phyloP scores from a whole-genome alignment of 2,797 vertebrate species.

The Pachyuromys duprasi region DNA sequence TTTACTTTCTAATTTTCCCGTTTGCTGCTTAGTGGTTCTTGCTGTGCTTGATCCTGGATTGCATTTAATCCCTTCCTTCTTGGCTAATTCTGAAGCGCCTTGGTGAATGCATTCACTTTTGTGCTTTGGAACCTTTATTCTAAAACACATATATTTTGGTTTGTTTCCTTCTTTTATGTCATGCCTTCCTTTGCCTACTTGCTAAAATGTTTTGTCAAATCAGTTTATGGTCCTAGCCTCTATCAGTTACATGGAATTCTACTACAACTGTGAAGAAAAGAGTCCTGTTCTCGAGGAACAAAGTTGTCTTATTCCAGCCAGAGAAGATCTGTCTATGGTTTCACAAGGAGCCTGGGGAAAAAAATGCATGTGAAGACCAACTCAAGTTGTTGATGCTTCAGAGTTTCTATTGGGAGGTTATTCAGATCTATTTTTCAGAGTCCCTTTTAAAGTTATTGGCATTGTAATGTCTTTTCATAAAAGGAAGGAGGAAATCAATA shows the following conservation, averaged over 20 bases:
- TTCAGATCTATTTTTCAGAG: neutral
- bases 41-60: neutral
- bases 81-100: neutral
- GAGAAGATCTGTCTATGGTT: neutral
- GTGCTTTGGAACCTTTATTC: slow-evolving; percentile 11
- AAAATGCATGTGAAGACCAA: neutral
- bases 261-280: neutral
- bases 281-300: neutral
- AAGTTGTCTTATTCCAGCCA: neutral
- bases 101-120: neutral
- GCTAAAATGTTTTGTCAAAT: slow-evolving; percentile 20
- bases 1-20: neutral
- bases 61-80: neutral
- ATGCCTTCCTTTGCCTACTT: neutral
- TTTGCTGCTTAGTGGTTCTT: slow-evolving; percentile 26
- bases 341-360: neutral
- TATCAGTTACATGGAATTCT: neutral
- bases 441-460: neutral
- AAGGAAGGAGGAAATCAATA: neutral
- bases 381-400: neutral
- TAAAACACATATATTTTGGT: neutral
- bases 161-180: neutral
- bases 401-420: neutral
- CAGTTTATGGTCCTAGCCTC: neutral
- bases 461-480: neutral